A percentile compares a stretch with the other conserved stretches of the same genome.
Conservation (phyloP, 2,113 vertebrate genomes). For the Corythornis cristatus region DNA sequence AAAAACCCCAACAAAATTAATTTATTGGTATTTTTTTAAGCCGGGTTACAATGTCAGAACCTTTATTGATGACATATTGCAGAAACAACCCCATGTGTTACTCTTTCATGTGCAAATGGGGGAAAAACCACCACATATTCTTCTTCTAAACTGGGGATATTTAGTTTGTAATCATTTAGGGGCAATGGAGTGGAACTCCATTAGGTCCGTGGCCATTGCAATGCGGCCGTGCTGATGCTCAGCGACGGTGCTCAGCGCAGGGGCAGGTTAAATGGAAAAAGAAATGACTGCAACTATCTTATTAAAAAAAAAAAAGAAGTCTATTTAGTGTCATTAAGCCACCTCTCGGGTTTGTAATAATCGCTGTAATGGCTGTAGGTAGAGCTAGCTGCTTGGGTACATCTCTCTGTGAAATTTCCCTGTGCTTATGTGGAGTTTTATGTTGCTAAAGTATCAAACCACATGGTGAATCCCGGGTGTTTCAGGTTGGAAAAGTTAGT, state of each 20-base stretch:
- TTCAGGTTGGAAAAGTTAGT: background rate
- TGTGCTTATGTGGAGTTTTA: rapidly evolving
- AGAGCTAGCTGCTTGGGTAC: background rate
- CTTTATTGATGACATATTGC: background rate
- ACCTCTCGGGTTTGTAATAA: rapidly evolving
- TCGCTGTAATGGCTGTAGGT: background rate
- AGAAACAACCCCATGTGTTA: background rate
- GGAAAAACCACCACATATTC: background rate
- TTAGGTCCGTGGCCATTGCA: rapidly evolving
- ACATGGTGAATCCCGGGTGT: background rate
- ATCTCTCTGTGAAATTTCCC: background rate
- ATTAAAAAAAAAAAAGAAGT: background rate
- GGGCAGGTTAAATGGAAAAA: background rate
- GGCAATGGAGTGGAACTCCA: slow-evolving; percentile 3
- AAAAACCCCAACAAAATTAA: background rate
- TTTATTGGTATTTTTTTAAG: background rate
- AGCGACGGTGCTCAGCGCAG: rapidly evolving
- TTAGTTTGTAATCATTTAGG: background rate
- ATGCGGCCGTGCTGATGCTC: background rate
- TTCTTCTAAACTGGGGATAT: background rate
- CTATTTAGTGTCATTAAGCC: background rate
- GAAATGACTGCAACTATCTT: background rate
- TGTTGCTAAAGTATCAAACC: background rate
- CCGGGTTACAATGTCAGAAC: background rate
- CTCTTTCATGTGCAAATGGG: background rate